Conservation (phyloP, 2,113 vertebrate species). For the Sterrhoptilus dennistouni region DNA sequence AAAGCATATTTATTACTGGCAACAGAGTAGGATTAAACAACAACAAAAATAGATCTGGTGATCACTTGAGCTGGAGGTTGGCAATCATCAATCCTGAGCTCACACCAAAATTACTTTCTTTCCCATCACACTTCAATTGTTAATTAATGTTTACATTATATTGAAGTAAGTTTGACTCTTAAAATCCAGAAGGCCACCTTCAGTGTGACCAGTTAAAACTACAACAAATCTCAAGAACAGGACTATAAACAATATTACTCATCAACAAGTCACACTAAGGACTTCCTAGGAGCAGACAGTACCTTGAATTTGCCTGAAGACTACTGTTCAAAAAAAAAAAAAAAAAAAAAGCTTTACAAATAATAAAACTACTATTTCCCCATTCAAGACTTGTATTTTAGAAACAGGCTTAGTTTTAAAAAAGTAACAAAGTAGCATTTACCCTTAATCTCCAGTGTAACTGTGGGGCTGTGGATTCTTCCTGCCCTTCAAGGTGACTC, state of each 20-base stretch:
- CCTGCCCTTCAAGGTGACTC: neutral
- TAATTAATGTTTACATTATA: neutral
- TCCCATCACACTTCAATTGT: neutral
- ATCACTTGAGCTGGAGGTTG: conserved; percentile 32
- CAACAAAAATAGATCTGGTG: conserved; percentile 53
- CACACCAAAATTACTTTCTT: neutral
- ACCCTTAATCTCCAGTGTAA: neutral
- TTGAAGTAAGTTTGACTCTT: neutral
- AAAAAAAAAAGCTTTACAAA: neutral
- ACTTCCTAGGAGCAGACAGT: neutral
- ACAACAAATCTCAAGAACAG: neutral
- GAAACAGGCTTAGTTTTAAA: neutral
- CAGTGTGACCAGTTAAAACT: neutral
- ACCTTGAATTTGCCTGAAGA: neutral
- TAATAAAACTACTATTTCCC: neutral
- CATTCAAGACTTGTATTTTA: neutral
- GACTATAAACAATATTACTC: neutral
- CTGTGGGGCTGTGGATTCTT: neutral
- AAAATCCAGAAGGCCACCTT: neutral
- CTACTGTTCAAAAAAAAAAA: neutral
- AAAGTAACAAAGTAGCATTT: neutral
- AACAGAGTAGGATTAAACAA: conserved; percentile 11
- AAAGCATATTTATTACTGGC: conserved; percentile 11
- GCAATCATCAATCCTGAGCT: neutral
- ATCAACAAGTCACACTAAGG: neutral